Conservation (phyloP, 2,797 vertebrate genomes). For the Zenarchopterus dispar region DNA sequence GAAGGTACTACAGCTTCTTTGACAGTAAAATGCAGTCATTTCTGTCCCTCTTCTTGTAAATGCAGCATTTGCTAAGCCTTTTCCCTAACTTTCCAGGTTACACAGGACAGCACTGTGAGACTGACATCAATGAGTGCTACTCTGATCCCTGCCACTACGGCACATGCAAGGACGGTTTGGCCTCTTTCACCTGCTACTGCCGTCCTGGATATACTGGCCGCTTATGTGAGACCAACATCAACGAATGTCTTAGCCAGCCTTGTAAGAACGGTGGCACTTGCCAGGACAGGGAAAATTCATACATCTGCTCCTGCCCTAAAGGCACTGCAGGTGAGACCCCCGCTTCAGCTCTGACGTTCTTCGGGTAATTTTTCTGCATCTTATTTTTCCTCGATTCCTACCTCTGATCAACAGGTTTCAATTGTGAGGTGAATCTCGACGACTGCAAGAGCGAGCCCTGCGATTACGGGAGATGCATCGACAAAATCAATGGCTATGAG, state of each 20-base stretch:
- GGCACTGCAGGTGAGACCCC: conserved; percentile 85
- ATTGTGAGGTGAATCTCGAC: conserved; percentile 94
- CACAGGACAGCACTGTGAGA: conserved; percentile 90
- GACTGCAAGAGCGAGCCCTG: conserved; percentile 96
- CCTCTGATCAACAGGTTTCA: conserved; percentile 81
- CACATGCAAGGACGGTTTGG: conserved; percentile 90
- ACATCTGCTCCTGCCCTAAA: conserved; percentile 91
- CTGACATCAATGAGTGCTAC: conserved; percentile 91
- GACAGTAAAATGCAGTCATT: not conserved
- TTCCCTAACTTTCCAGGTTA: conserved; percentile 82
- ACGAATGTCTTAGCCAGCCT: conserved; percentile 95
- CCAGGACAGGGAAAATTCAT: conserved; percentile 91
- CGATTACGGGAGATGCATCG: conserved; percentile 92
- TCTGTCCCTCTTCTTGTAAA: not conserved
- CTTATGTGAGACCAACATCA: conserved; percentile 94
- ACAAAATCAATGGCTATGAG: conserved; percentile 96
- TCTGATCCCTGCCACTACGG: conserved; percentile 97
- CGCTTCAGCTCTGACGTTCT: not conserved
- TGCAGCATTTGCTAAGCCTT: not conserved
- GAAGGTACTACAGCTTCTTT: conserved; percentile 84
- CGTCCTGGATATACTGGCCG: conserved; percentile 91
- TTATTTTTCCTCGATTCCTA: not conserved
- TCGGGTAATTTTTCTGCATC: not conserved
- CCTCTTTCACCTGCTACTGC: conserved; percentile 92
- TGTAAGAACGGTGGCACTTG: conserved; percentile 95